Percentiles rank a stretch among this genome's conserved stretches.
Conservation (phyloP, 2,797 vertebrate genomes). For the Periparus ater region DNA sequence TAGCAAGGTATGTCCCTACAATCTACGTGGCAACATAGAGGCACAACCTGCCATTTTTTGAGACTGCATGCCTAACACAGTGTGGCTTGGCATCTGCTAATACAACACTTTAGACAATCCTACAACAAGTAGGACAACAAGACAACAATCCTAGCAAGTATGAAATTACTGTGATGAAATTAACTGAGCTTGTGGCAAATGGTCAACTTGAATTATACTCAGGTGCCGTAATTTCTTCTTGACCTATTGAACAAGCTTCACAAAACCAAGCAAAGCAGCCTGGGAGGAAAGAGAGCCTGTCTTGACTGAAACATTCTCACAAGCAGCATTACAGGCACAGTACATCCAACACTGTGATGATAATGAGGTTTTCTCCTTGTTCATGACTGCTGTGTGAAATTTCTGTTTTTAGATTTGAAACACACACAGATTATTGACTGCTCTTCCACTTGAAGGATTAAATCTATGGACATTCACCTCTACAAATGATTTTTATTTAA, state of each 20-base stretch:
- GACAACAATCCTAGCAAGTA: neutral
- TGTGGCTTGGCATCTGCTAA: neutral
- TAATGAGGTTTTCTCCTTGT: accelerated
- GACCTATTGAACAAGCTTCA: neutral
- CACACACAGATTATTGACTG: accelerated
- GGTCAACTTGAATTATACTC: neutral
- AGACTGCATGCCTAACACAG: neutral
- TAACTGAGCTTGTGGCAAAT: neutral
- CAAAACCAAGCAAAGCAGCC: accelerated
- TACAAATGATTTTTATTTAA: neutral
- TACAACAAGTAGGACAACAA: too few species aligned
- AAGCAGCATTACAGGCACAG: neutral
- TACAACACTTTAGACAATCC: neutral
- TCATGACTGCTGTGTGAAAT: neutral
- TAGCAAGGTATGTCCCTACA: neutral
- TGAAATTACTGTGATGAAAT: neutral
- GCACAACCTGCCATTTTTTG: neutral
- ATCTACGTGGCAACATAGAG: neutral
- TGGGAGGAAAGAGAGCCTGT: neutral
- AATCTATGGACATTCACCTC: neutral
- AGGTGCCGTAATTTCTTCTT: neutral
- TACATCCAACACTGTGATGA: neutral
- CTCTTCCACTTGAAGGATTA: neutral
- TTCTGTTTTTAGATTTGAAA: neutral
- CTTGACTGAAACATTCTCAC: neutral